Base-by-base conservation (phyloP, 2,797 vertebrate genomes). In the Acanthiza pusilla region DNA sequence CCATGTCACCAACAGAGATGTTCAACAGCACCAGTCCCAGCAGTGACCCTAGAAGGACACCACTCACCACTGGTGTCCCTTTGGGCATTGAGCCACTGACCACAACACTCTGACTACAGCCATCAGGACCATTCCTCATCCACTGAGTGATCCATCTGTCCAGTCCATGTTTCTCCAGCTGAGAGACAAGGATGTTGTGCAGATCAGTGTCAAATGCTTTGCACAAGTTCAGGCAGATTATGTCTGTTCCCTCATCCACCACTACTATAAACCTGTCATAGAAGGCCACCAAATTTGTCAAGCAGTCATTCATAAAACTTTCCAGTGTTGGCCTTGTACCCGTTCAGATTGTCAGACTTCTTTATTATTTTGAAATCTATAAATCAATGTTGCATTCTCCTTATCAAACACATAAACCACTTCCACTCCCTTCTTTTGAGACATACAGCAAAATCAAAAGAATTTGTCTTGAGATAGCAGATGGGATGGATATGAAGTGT, bases 101-200 rank as follows among this genome's bases (percentile, higher is more conserved):
- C 26, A 53, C 40, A 66, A 17, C 22, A 9, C 30, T 54, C 36
- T 0, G 3, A 10, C 16, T 36, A 40, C 34, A 42, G 3, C 8
- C 40, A 66, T 36, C 53, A 26, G 7, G 23, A 13, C 21, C 11
- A 25, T 54, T 60, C 40, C 40, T 40, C 23, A 48, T 11, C 60
- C 45, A 71, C n/a, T 0, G 0, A 45, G 7, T 20, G 7, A 2
- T 43, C 48, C 3, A 2, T 40, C 73, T 19, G 19, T 73, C 60
- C 73, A 54, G 48, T 61, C 47, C 23, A 18, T 9, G 4, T 36
- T 38, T 57, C 15, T 47, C 54, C 34, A 60, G 30, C 32, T 66
- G 23, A 42, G 43, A 77, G 17, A 30, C n/a, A 23, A 58, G 21
- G 15, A 16, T 53, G 29, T 2, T 27, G 26, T 17, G 27, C 14